Percentiles rank a stretch among this genome's conserved stretches.
Evolutionary conservation across 2,888 invertebrate species (phyloP).

Genomic region (Drosophila limbata): DNA sequence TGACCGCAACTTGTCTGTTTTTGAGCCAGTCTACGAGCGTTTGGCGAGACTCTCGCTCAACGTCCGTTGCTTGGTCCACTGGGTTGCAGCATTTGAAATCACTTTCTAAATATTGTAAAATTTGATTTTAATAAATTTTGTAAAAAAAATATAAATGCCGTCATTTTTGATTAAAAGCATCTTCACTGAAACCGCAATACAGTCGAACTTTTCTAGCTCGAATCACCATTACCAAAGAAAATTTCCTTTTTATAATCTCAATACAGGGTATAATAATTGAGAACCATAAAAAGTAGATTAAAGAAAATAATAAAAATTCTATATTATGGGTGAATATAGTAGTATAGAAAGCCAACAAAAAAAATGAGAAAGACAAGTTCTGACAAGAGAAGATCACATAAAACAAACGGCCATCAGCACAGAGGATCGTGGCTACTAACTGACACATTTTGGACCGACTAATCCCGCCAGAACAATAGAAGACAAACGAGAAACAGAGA

Average conservation of each 20-base stretch:
- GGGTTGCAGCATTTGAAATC: background rate
- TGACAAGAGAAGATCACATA: conserved; percentile 33
- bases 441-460: conserved; percentile 56
- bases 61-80: no score
- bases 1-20: no score
- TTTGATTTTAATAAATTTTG: no score
- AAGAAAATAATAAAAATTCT: background rate
- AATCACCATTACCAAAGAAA: no score
- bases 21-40: no score
- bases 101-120: background rate
- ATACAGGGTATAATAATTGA: background rate
- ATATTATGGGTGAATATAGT: conserved; percentile 1
- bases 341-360: conserved; percentile 5
- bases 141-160: no score
- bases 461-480: conserved; percentile 48
- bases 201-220: no score
- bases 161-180: background rate
- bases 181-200: no score
- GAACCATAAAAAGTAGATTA: conserved; percentile 3
- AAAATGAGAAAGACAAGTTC: conserved; percentile 6
- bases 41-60: no score
- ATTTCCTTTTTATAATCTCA: background rate
- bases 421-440: conserved; percentile 50
- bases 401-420: conserved; percentile 41
- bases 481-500: conserved; percentile 1